Base-by-base conservation (phyloP, 2,797 vertebrate species). In the Acanthiza pusilla region DNA sequence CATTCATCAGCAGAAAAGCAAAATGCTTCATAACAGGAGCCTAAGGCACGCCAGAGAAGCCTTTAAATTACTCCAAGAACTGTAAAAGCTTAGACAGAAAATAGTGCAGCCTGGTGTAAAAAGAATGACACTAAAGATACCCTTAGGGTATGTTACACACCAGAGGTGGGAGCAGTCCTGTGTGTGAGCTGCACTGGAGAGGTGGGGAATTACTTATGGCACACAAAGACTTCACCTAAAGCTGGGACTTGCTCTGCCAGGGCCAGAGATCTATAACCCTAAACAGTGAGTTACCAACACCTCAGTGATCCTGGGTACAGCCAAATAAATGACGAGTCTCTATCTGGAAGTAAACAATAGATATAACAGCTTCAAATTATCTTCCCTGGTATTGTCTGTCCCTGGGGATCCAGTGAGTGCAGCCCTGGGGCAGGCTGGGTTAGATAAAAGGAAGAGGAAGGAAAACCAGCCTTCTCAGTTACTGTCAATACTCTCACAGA, bases 1-100 rank as follows among this genome's bases (percentile, higher is more conserved):
- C 73, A 83, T 72, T 92, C 36, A 93, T 83, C 91, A 85, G 76
- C 77, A 95, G 60, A 94, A 96, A 68, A 90, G 85, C 85, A 66
- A 91, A 93, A 40, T 26, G 34, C 63, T 77, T 85, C 62, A 57
- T 27, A 29, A 38, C 34, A 88, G 75, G 74, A 90, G 80, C 43
- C 61, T 20, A 79, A 74, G 55, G 78, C 62, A 73, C 27, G 89
- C 88, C 61, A 87, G 27, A 40, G 43, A 83, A 95, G 81, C 78
- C 75, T 76, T 72, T 30, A 84, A 53, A 54, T 78, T 81, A 86
- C 32, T 84, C 34, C 53, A 61, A 78, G 85, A 88, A 38, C 76
- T 58, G 50, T 32, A 81, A 92, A 83, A 86, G 51, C 60, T 88
- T 34, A 50, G 38, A 40, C 16, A 82, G 63, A 27, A 51, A 51